These are phyloP conservation scores for Pipistrellus nathusii DNA, from an alignment of 2,797 vertebrate species.

Conservation along the genomic window DNA sequence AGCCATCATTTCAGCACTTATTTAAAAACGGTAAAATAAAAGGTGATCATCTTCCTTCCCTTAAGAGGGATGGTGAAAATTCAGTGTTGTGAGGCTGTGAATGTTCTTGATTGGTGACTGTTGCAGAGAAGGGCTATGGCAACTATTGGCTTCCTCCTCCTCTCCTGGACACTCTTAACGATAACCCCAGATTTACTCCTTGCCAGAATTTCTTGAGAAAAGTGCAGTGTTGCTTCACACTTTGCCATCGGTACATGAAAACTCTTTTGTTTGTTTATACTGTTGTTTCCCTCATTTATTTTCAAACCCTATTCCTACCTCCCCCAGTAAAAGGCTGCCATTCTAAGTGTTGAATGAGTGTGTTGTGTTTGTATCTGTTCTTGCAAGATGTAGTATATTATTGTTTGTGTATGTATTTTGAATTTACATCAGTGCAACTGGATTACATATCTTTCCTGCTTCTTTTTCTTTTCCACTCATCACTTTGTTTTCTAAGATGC, in stretches of 20 bases:
- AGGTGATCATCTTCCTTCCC: background rate
- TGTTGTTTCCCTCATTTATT: background rate
- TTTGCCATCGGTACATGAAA: background rate
- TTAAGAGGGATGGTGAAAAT: background rate
- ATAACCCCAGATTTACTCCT: background rate
- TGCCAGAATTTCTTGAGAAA: background rate
- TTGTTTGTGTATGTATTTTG: background rate
- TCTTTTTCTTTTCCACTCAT: background rate
- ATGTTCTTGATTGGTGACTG: background rate
- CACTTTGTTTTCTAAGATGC: background rate
- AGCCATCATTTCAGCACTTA: background rate
- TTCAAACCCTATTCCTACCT: background rate
- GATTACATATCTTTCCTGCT: background rate
- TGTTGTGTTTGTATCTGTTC: background rate
- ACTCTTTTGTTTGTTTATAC: background rate
- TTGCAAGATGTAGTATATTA: background rate
- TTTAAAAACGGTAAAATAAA: conserved; percentile 6
- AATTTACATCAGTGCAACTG: background rate
- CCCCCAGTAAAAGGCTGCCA: background rate
- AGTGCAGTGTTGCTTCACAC: background rate
- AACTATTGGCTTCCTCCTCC: background rate
- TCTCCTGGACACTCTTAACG: background rate
- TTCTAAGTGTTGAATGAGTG: background rate
- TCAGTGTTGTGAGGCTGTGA: background rate
- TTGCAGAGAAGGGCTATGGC: background rate